These are phyloP conservation scores for Kryphioiulus occultus DNA, from an alignment of 2,888 invertebrate species.

Conservation along the genomic window DNA sequence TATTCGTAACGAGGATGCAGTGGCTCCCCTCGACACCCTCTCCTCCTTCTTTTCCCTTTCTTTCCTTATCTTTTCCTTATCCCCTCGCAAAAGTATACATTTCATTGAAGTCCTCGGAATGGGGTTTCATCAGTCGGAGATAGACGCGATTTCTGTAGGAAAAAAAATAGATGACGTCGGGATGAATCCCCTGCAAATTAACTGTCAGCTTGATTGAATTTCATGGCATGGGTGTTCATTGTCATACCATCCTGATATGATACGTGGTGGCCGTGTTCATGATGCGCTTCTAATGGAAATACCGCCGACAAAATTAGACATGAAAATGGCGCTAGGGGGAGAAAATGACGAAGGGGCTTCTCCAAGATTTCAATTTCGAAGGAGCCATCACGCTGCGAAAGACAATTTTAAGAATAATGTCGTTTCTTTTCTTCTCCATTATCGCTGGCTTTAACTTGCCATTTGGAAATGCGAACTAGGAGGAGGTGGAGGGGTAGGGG, in stretches of 20 bases:
- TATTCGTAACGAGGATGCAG: not conserved
- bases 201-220: conserved; percentile 23
- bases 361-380: not conserved
- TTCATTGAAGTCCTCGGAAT: not conserved
- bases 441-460: not conserved
- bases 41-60: not conserved
- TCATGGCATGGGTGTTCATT: conserved; percentile 1
- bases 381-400: not conserved
- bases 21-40: not conserved
- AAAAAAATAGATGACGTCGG: not conserved
- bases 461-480: not conserved
- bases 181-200: conserved; percentile 10
- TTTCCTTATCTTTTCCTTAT: not conserved
- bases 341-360: not conserved
- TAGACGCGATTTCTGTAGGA: not conserved
- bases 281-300: not conserved
- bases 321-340: not conserved
- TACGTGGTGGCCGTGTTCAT: not conserved
- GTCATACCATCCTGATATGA: not conserved
- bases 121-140: not conserved
- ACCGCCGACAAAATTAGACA: not conserved
- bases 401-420: not conserved
- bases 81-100: not conserved
- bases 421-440: not conserved
- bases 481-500: too few species aligned